These are phyloP conservation scores for Stenchaetothrips biformis DNA, from an alignment of 2,888 invertebrate genomes.

Conservation along the genomic window DNA sequence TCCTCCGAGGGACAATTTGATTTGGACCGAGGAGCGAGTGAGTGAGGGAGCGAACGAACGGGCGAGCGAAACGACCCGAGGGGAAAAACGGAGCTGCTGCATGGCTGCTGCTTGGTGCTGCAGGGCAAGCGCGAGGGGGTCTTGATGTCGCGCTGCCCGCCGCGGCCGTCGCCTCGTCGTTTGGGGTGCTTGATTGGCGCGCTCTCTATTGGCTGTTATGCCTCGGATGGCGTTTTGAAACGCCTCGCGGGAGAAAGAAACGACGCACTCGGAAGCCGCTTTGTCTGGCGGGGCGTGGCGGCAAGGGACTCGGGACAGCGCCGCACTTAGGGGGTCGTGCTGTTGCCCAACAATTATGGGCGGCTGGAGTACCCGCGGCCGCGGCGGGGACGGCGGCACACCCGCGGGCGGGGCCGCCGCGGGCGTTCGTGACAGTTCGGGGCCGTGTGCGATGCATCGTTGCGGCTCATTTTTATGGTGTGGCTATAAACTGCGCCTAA, in stretches of 20 bases:
- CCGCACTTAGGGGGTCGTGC: background rate
- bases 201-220: background rate
- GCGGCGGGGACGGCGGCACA: background rate
- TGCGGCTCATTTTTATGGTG: background rate
- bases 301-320: too few relatives aligned
- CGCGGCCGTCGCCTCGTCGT: background rate
- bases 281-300: too few relatives aligned
- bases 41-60: background rate
- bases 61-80: too few relatives aligned
- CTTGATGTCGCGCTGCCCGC: background rate
- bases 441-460: background rate
- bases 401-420: background rate
- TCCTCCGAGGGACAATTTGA: slow-evolving; percentile 3
- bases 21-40: background rate
- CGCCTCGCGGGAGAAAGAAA: too few relatives aligned
- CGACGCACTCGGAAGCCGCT: too few relatives aligned
- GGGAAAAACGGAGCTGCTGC: background rate
- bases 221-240: too few relatives aligned
- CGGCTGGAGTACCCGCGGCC: background rate
- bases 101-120: background rate
- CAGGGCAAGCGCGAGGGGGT: too few relatives aligned
- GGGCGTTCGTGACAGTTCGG: background rate
- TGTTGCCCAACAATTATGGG: background rate
- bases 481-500: background rate
- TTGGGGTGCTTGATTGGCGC: background rate